These are phyloP conservation scores for Aphelenchoides besseyi DNA, from an alignment of 1,140 invertebrate species.

Conservation along the genomic window DNA sequence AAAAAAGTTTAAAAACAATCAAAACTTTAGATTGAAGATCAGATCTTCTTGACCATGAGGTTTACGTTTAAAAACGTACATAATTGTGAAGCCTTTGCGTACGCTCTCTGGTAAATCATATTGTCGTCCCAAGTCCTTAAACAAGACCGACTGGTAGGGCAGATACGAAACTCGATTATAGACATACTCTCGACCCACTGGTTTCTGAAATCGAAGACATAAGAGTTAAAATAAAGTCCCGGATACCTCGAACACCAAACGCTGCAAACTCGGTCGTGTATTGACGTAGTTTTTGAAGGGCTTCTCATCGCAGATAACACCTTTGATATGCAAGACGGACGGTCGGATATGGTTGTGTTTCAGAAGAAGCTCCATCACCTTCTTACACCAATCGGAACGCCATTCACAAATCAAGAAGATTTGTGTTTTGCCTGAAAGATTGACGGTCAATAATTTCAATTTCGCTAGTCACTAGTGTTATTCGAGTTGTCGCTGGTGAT, in stretches of 20 bases:
- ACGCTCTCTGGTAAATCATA: neutral
- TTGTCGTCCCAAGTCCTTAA: neutral
- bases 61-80: neutral
- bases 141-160: neutral
- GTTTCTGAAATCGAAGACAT: neutral
- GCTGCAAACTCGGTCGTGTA: neutral
- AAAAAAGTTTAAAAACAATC: too few species aligned
- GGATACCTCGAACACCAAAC: neutral
- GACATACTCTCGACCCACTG: neutral
- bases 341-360: neutral
- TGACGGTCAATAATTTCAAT: too few species aligned
- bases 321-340: neutral
- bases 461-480: too few species aligned
- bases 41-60: neutral
- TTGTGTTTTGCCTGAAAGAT: neutral
- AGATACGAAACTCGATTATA: neutral
- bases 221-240: neutral
- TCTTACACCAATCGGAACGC: neutral
- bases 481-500: too few species aligned
- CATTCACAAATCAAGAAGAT: neutral
- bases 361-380: neutral
- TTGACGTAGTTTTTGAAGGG: neutral
- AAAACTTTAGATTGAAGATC: too few species aligned
- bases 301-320: neutral
- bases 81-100: neutral